Evolutionary conservation across 2,113 vertebrate species (phyloP), one percentile per base, ranked within the genome.

Genomic region (Phyllopteryx taeniolatus): DNA sequence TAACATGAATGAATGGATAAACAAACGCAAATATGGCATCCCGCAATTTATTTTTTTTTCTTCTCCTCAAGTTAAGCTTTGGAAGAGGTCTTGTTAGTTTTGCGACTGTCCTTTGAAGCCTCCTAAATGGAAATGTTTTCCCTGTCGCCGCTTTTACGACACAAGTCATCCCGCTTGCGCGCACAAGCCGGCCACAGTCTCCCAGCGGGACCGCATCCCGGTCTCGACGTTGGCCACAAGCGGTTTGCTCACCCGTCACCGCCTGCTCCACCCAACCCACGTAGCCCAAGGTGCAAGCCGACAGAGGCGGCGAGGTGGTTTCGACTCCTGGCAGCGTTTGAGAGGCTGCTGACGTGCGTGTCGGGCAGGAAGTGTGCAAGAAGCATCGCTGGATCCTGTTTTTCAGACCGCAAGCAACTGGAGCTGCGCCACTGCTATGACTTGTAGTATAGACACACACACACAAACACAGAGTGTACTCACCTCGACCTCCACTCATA

Each of bases 311-410:
- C 20, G 71, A 77, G 87, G 79, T 76, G 85, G 84, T 87, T 87
- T 86, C 73, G 84, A 79, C 79, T 87, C 77, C 86, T 91, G 89
- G 88, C 87, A 90, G 78, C 66, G 75, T 81, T 83, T 85, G 80
- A 87, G 85, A 89, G 85, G 74, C 72, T 90, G 83, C 79, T 92
- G 90, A 91, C 85, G 89, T 90, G 79, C 64, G 75, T 79, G 77
- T 80, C 35, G 76, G 85, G 86, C 88, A 90, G 90, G 90, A 92
- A 90, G 87, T 90, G 90, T 90, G 88, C 85, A 86, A 90, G 85
- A 87, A 86, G 89, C 87, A 76, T 82, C 2, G 74, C 83, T 87
- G 79, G 87, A 90, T 92, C 90, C 90, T 88, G 87, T 88, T 90
- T 91, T 91, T 89, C 83, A 88, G 74, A 85, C 83, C 79, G 7